Evolutionary conservation across 2,888 invertebrate species (phyloP).

Genomic region (Loripinus fragilis): DNA sequence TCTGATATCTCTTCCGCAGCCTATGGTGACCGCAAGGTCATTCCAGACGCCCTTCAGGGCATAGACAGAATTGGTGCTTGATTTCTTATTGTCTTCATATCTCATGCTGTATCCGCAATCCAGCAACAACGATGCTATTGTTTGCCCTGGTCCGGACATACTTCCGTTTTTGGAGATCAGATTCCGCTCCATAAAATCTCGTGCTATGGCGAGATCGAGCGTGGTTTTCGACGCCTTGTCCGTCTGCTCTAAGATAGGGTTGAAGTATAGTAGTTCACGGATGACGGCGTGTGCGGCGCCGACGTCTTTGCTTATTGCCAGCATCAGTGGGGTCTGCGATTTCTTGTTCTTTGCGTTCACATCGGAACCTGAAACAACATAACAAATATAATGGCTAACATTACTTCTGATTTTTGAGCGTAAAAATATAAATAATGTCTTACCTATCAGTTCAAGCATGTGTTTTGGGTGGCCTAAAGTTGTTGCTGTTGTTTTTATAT

Average conservation of each 20-base stretch:
- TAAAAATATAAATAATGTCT: too few species aligned
- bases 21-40: constrained; percentile 54
- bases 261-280: constrained; percentile 51
- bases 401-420: too few species aligned
- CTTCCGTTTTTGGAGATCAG: neutral
- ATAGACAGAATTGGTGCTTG: constrained; percentile 50
- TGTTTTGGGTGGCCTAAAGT: too few species aligned
- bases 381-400: too few species aligned
- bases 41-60: constrained; percentile 53
- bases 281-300: constrained; percentile 39
- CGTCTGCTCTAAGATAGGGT: constrained; percentile 48
- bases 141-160: constrained; percentile 11
- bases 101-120: constrained; percentile 57
- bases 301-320: constrained; percentile 40
- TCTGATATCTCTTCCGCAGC: constrained; percentile 49
- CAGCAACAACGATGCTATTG: constrained; percentile 43
- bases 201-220: constrained; percentile 45
- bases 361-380: constrained; percentile 41
- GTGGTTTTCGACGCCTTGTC: constrained; percentile 56
- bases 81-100: constrained; percentile 51
- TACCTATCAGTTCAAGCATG: too few species aligned
- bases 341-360: constrained; percentile 55
- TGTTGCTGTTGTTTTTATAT: too few species aligned
- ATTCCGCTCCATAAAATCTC: constrained; percentile 37
- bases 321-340: constrained; percentile 50